phyloP scores from a whole-genome alignment of 2,888 invertebrate species.

The Deilephila elpenor region DNA sequence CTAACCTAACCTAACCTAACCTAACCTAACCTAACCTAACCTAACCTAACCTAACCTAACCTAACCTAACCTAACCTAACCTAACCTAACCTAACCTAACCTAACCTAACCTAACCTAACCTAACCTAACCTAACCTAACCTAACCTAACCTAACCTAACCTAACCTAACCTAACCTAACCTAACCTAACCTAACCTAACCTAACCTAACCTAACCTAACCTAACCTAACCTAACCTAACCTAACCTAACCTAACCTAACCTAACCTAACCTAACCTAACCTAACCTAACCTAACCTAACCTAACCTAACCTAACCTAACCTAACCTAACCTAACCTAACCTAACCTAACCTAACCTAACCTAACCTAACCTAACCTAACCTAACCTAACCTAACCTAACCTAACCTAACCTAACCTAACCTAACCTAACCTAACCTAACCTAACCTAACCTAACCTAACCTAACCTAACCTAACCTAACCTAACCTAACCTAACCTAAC shows the following conservation, averaged over 20 bases:
- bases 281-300: conserved; percentile 36
- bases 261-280: background rate
- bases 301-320: conserved; percentile 46
- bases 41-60: conserved; percentile 46
- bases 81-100: conserved; percentile 48
- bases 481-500: conserved; percentile 41
- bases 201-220: conserved; percentile 31
- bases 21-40: conserved; percentile 46
- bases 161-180: conserved; percentile 44
- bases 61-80: conserved; percentile 45
- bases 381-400: conserved; percentile 38
- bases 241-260: too few species aligned
- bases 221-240: too few species aligned
- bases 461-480: conserved; percentile 36
- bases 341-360: conserved; percentile 44
- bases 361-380: conserved; percentile 42
- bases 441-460: conserved; percentile 25
- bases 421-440: conserved; percentile 5
- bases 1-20: conserved; percentile 42
- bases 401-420: conserved; percentile 9
- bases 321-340: conserved; percentile 45
- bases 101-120: conserved; percentile 46
- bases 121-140: conserved; percentile 46
- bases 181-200: conserved; percentile 37
- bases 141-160: conserved; percentile 45